Evolutionary conservation across 2,113 vertebrate species (phyloP).

Genomic region (Aphyosemion australe): DNA sequence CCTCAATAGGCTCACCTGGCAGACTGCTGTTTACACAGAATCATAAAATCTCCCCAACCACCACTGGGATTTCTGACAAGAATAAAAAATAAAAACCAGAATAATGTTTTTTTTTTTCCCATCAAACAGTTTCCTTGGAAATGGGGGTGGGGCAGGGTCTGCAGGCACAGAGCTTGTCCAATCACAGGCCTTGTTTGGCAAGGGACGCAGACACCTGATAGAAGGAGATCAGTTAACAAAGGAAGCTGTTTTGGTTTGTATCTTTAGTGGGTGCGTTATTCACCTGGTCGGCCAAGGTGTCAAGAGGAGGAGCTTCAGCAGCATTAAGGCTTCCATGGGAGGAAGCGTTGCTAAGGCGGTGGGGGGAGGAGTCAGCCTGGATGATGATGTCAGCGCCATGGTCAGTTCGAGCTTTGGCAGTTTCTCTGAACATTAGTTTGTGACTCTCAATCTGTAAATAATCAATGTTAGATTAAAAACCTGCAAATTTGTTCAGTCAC

Average conservation of each 20-base stretch:
- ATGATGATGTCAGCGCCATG: slow-evolving; percentile 90
- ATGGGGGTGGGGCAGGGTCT: background rate
- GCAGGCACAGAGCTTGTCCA: slow-evolving; percentile 23
- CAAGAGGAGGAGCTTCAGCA: slow-evolving; percentile 88
- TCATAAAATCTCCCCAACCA: slow-evolving; percentile 30
- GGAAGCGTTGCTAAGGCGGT: slow-evolving; percentile 91
- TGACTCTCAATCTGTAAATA: slow-evolving; percentile 87
- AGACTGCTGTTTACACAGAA: background rate
- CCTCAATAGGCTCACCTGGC: background rate
- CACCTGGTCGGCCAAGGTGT: slow-evolving; percentile 86
- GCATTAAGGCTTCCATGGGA: slow-evolving; percentile 90
- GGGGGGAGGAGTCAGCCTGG: slow-evolving; percentile 78
- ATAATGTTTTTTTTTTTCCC: slow-evolving; percentile 68
- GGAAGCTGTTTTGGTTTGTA: background rate
- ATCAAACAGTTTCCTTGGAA: slow-evolving; percentile 49
- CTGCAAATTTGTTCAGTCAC: too few relatives aligned
- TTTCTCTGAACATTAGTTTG: slow-evolving; percentile 90
- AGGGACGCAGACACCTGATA: slow-evolving; percentile 86
- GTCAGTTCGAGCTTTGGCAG: slow-evolving; percentile 92
- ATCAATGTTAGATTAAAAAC: background rate
- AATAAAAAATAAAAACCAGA: slow-evolving; percentile 39
- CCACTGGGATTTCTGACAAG: background rate
- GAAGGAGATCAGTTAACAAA: background rate
- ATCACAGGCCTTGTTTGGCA: slow-evolving; percentile 96
- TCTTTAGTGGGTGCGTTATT: background rate